These are phyloP conservation scores for Psilopogon haemacephalus DNA, from an alignment of 2,113 vertebrate species.

Conservation along the genomic window DNA sequence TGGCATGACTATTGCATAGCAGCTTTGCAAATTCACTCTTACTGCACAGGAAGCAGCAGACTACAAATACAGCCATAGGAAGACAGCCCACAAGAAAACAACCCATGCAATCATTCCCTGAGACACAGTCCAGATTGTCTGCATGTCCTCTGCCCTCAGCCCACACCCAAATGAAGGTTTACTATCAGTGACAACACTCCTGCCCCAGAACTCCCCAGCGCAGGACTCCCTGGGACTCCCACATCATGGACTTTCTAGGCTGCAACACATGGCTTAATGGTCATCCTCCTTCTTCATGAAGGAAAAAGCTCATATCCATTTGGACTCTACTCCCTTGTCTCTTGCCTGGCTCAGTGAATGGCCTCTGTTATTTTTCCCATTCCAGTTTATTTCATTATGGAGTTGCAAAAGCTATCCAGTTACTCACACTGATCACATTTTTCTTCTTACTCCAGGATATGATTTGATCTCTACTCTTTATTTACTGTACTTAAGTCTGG, in stretches of 20 bases:
- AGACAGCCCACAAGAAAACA: background rate
- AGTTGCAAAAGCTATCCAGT: background rate
- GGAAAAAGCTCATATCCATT: background rate
- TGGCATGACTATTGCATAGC: background rate
- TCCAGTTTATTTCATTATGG: background rate
- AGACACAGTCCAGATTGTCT: background rate
- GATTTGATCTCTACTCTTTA: background rate
- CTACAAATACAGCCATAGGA: fast-evolving
- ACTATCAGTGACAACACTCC: fast-evolving
- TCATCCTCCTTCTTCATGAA: background rate
- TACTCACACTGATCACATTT: background rate
- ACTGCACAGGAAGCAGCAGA: background rate
- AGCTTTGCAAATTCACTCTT: background rate
- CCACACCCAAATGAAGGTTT: background rate
- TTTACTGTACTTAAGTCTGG: background rate
- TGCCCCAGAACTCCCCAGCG: background rate
- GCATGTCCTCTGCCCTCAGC: background rate
- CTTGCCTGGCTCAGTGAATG: background rate
- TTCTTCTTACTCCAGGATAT: background rate
- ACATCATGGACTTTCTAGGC: background rate
- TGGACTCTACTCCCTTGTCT: background rate
- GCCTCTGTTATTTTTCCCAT: background rate
- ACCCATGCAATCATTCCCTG: background rate
- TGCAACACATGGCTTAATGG: background rate
- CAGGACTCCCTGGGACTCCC: background rate